These are phyloP conservation scores for Hipposideros larvatus DNA, from an alignment of 2,797 vertebrate genomes.

Conservation along the genomic window DNA sequence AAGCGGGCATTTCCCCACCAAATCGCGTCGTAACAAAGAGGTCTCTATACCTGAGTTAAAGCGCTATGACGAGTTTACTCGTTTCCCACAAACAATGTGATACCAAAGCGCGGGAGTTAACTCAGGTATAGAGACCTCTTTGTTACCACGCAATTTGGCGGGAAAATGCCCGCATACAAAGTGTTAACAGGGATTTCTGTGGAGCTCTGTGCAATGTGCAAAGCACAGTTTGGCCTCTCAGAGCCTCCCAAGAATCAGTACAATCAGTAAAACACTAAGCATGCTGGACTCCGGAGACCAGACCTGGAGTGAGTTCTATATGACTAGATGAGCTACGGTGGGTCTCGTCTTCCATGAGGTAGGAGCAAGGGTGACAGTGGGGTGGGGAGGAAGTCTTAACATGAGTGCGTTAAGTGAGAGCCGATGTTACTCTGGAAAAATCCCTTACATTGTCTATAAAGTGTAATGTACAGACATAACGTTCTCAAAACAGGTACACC, in stretches of 20 bases:
- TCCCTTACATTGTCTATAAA: accelerated
- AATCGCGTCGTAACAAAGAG: no score
- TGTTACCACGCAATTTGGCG: no score
- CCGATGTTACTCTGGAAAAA: not conserved
- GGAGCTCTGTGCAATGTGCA: not conserved
- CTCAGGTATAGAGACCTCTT: no score
- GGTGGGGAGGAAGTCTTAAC: not conserved
- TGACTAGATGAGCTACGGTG: not conserved
- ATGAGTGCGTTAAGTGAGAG: not conserved
- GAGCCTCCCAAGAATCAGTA: not conserved
- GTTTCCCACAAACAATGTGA: no score
- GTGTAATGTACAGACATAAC: accelerated
- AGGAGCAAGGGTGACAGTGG: no score
- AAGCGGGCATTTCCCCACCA: no score
- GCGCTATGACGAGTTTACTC: no score
- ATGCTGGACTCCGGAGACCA: not conserved
- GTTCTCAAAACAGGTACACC: not conserved
- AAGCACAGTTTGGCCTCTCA: not conserved
- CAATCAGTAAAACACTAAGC: not conserved
- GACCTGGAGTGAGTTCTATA: not conserved
- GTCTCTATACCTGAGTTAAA: no score
- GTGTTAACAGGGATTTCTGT: not conserved
- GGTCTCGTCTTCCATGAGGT: not conserved
- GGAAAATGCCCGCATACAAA: no score
- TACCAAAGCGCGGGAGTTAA: no score